These are phyloP conservation scores for Eristalis intricaria DNA, from an alignment of 2,888 invertebrate genomes.

Conservation along the genomic window DNA sequence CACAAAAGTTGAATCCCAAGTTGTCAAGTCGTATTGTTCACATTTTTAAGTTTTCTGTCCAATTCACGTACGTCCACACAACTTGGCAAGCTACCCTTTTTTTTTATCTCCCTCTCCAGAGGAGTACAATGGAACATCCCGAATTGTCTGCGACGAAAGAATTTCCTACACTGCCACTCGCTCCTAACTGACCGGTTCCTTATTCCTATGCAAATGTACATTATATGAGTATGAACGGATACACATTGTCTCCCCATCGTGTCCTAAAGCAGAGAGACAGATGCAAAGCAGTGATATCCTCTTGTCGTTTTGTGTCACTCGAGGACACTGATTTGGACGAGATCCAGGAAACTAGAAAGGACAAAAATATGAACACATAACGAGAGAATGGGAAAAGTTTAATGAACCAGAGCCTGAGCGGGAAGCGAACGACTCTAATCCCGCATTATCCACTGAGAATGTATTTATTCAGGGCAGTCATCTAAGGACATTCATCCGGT, in stretches of 20 bases:
- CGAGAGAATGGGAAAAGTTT: conserved; percentile 21
- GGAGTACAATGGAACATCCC: not conserved
- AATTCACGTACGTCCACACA: too few species aligned
- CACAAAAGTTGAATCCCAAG: not conserved
- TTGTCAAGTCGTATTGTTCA: not conserved
- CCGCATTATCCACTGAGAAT: not conserved
- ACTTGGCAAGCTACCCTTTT: not conserved
- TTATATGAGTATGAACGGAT: not conserved
- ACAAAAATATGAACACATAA: conserved; percentile 20
- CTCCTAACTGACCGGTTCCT: not conserved
- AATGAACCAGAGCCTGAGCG: conserved; percentile 38
- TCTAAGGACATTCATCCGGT: conserved; percentile 63
- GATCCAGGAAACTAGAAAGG: conserved; percentile 56
- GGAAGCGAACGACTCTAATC: not conserved
- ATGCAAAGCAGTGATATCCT: conserved; percentile 33
- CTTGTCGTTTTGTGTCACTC: conserved; percentile 1
- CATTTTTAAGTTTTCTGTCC: not conserved
- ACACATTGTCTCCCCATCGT: not conserved
- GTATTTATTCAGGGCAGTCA: conserved; percentile 40
- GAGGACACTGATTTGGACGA: conserved; percentile 61
- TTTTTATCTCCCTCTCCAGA: not conserved
- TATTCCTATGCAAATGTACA: not conserved
- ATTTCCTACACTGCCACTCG: not conserved
- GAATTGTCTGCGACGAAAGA: not conserved
- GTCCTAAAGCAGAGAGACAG: conserved; percentile 1